These are phyloP conservation scores for Laodelphax striatellus DNA, from an alignment of 1,140 invertebrate species.

Conservation along the genomic window DNA sequence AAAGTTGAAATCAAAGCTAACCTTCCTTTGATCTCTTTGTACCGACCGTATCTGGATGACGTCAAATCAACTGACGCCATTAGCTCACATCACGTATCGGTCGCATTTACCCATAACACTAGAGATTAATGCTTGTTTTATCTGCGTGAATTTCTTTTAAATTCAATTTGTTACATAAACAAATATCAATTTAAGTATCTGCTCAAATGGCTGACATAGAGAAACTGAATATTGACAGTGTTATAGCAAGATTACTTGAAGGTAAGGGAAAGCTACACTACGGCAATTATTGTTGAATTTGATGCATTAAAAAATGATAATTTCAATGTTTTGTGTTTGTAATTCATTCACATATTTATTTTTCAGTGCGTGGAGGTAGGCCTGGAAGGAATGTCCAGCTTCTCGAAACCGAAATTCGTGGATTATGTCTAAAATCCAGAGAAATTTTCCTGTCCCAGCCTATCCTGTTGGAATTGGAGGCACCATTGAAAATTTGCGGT, in stretches of 20 bases:
- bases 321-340: constrained; percentile 3
- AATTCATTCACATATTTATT: constrained; percentile 5
- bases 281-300: neutral
- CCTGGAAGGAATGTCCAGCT: constrained; percentile 64
- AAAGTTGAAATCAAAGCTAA: no score
- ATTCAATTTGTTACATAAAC: no score
- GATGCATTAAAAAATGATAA: neutral
- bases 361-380: constrained; percentile 47
- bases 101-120: no score
- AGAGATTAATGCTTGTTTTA: no score
- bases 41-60: no score
- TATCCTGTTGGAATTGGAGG: constrained; percentile 43
- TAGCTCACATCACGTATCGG: no score
- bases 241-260: constrained; percentile 26
- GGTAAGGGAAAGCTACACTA: constrained; percentile 15
- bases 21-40: no score
- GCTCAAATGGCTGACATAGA: constrained; percentile 8
- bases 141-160: no score
- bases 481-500: constrained; percentile 42
- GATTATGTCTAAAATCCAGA: constrained; percentile 29
- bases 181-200: no score
- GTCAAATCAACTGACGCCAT: no score
- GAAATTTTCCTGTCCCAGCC: constrained; percentile 61
- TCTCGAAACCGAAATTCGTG: constrained; percentile 52
- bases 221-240: constrained; percentile 25